Evolutionary conservation across 2,113 vertebrate species (phyloP), one percentile per base, ranked within the genome.

Genomic region (Chaetodon auriga): DNA sequence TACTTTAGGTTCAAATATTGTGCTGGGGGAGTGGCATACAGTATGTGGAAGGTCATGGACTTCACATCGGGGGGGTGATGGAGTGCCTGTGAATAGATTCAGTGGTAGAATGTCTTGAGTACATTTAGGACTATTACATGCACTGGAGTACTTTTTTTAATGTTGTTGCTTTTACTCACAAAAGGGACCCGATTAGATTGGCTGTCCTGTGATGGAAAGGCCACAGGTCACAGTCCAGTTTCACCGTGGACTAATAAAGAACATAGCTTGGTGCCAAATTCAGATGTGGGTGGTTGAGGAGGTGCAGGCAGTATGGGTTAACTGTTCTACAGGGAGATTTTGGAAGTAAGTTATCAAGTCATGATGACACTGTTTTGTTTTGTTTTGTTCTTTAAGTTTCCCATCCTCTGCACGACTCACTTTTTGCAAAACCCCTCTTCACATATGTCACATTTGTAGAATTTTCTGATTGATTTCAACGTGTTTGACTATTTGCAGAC

Each of bases 201-300:
- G 36, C 35, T 23, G 2, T 23, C 51, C n/a, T 41, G 23, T 64
- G 15, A 64, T 70, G n/a, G 9, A 48, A 58, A 68, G 41, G 15
- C 11, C 75, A 38, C 25, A 30, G 30, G 30, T 30, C 30, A 30
- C 30, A 30, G 30, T 30, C 30, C 30, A 30, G 30, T 30, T 30
- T 30, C 30, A 30, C 30, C 3, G 30, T 30, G 30, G 30, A 30
- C 30, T 30, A 30, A 84, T 77, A 69, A 79, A 71, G 69, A 64
- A 30, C 19, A 53, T 80, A 80, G 80, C 75, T 5, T 0, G 11
- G 45, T 43, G 84, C 86, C 86, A 91, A 41, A 77, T 78, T 75
- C 64, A 78, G 71, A 79, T 45, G 45, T 46, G 79, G 57, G 48
- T 83, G 69, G 72, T 62, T 64, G 49, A 64, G 41, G 62, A 53